A percentile compares a stretch with the other conserved stretches of the same genome.
Evolutionary conservation across 2,888 invertebrate genomes (phyloP).

Genomic region (Idaea dimidiata): DNA sequence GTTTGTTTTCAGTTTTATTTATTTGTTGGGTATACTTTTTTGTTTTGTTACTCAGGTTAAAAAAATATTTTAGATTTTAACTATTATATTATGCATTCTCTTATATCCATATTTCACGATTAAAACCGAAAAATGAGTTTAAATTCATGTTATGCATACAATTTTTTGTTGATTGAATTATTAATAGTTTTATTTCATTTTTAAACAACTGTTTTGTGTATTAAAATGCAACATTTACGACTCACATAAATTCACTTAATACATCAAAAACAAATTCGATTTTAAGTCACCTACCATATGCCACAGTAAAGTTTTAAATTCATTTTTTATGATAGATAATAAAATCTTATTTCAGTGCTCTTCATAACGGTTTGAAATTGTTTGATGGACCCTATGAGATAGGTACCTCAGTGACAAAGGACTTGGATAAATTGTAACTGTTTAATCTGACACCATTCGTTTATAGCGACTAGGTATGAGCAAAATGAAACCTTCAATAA

Average conservation of each 20-base stretch:
- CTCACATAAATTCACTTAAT: background rate
- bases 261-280: slow-evolving; percentile 1
- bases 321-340: slow-evolving; percentile 4
- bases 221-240: background rate
- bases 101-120: too few relatives aligned
- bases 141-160: too few relatives aligned
- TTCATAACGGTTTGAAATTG: slow-evolving; percentile 24
- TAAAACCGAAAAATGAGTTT: too few relatives aligned
- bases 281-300: background rate
- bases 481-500: slow-evolving; percentile 57
- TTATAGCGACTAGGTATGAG: slow-evolving; percentile 39
- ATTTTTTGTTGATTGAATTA: background rate
- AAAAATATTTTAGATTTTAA: too few relatives aligned
- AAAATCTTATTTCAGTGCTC: slow-evolving; percentile 8
- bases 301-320: background rate
- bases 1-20: background rate
- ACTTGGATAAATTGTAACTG: slow-evolving; percentile 31
- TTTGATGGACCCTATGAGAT: slow-evolving; percentile 25
- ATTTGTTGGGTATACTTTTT: too few relatives aligned
- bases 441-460: slow-evolving; percentile 32
- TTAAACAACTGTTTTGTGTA: background rate
- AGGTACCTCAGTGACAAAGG: slow-evolving; percentile 26
- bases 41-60: too few relatives aligned
- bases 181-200: background rate
- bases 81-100: too few relatives aligned